These are phyloP conservation scores for Catocala fraxini DNA, from an alignment of 2,888 invertebrate species.

Conservation along the genomic window DNA sequence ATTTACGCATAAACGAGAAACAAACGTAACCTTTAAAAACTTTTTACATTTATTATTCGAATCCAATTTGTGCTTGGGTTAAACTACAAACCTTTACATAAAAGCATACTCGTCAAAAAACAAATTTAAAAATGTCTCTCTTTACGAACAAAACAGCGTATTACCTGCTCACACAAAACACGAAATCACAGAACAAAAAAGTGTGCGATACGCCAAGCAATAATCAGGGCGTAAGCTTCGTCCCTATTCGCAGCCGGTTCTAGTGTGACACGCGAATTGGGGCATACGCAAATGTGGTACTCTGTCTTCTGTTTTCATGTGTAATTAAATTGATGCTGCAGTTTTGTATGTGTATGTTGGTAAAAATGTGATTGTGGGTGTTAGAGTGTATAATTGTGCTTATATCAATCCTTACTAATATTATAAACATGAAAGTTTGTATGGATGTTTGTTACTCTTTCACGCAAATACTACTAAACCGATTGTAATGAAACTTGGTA, in stretches of 20 bases:
- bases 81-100: background rate
- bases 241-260: constrained; percentile 26
- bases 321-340: constrained; percentile 52
- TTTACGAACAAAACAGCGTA: constrained; percentile 9
- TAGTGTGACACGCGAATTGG: constrained; percentile 50
- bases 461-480: too few species aligned
- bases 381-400: background rate
- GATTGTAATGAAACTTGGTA: too few species aligned
- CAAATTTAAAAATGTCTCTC: background rate
- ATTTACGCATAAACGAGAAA: too few species aligned
- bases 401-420: too few species aligned
- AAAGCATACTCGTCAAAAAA: background rate
- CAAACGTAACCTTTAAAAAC: too few species aligned
- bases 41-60: too few species aligned
- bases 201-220: constrained; percentile 37
- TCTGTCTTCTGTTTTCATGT: constrained; percentile 51
- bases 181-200: constrained; percentile 42
- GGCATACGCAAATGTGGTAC: constrained; percentile 50
- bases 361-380: background rate
- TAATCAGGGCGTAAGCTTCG: constrained; percentile 53
- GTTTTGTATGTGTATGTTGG: constrained; percentile 9
- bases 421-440: too few species aligned
- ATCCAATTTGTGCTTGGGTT: too few species aligned
- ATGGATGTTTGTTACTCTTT: too few species aligned
- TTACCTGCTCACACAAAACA: constrained; percentile 31